Conservation (phyloP, 2,888 invertebrate species). For the Nomada ruficornis region DNA sequence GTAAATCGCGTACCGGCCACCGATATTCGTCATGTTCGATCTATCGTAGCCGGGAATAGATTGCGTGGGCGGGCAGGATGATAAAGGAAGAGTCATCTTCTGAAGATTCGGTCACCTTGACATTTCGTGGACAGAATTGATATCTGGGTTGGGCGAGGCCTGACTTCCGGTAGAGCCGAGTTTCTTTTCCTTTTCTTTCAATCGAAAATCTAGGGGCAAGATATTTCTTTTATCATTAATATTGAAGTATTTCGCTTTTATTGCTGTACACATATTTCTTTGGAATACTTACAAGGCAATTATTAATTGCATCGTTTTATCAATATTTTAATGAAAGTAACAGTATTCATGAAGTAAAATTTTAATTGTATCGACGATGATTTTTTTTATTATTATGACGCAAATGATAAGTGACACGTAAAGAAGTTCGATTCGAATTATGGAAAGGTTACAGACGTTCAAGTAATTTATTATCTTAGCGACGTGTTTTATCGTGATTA, state of each 20-base stretch:
- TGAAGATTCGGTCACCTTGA: constrained; percentile 26
- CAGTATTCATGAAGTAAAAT: neutral
- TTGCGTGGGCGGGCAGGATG: constrained; percentile 19
- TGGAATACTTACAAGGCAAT: no score
- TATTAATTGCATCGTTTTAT: no score
- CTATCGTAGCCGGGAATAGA: neutral
- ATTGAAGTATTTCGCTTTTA: no score
- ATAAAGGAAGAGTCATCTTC: constrained; percentile 11
- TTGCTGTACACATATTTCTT: no score
- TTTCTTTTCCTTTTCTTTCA: neutral
- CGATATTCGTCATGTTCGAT: constrained; percentile 35
- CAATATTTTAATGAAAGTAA: no score
- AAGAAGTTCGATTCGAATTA: constrained; percentile 1
- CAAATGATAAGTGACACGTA: neutral
- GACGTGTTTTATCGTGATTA: constrained; percentile 62
- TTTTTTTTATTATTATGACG: neutral
- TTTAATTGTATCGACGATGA: neutral
- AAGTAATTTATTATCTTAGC: constrained; percentile 59
- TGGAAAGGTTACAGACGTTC: constrained; percentile 42
- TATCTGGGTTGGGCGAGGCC: neutral
- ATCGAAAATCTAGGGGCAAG: neutral
- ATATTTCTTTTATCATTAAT: neutral
- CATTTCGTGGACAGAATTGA: constrained; percentile 9
- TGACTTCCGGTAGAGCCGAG: neutral
- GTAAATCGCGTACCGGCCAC: constrained; percentile 42